These are phyloP conservation scores for Mus caroli DNA, from an alignment of 2,797 vertebrate genomes.

Conservation along the genomic window DNA sequence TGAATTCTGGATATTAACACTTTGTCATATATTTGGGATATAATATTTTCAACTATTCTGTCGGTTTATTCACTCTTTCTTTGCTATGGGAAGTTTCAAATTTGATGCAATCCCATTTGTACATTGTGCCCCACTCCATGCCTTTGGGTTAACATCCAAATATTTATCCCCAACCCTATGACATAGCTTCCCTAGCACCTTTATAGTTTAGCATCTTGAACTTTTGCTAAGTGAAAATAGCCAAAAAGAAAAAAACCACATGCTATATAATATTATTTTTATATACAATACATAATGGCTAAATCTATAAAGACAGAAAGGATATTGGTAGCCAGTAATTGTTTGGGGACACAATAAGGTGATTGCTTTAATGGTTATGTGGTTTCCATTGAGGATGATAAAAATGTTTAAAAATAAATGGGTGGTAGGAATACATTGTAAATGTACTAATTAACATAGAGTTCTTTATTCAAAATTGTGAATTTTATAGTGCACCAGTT, in stretches of 20 bases:
- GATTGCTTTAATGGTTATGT: background rate
- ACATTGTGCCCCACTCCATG: background rate
- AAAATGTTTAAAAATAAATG: background rate
- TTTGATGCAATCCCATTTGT: background rate
- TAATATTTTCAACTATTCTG: background rate
- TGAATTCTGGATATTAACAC: background rate
- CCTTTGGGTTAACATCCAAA: background rate
- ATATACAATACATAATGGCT: background rate
- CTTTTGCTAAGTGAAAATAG: background rate
- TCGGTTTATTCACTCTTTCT: background rate
- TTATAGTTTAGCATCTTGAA: background rate
- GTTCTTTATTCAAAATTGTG: background rate
- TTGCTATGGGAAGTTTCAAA: background rate
- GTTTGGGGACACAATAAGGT: background rate
- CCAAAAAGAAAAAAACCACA: background rate
- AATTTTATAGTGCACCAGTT: background rate
- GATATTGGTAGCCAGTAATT: background rate
- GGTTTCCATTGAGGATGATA: background rate
- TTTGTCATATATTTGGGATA: background rate
- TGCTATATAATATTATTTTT: background rate
- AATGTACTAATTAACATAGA: background rate
- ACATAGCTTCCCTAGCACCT: background rate
- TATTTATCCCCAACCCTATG: background rate
- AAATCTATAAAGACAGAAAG: background rate
- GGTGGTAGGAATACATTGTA: background rate